phyloP scores from a whole-genome alignment of 2,113 vertebrate species.

The Hiodon alosoides region DNA sequence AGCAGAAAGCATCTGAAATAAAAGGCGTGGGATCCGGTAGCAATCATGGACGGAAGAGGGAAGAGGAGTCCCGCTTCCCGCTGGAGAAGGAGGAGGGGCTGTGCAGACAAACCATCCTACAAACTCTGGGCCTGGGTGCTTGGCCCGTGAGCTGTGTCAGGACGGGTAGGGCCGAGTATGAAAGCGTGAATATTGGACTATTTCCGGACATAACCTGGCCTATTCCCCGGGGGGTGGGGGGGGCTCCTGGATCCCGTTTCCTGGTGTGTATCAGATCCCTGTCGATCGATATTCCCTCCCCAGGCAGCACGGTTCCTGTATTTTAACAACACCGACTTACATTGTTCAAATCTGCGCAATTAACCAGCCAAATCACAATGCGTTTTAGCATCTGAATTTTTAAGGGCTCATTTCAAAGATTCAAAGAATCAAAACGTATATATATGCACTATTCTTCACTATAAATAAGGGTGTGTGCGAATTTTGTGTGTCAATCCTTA shows the following conservation, averaged over 20 bases:
- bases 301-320: neutral
- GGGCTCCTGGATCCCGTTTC: neutral
- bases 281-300: slow-evolving; percentile 9
- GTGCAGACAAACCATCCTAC: neutral
- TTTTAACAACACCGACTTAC: neutral
- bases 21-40: neutral
- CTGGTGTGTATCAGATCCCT: slow-evolving; percentile 6
- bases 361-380: neutral
- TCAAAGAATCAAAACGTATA: no score
- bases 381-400: neutral
- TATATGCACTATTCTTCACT: no score
- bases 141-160: neutral
- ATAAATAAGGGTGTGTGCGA: no score
- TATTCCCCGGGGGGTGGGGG: neutral
- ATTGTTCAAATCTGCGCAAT: neutral
- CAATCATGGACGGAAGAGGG: neutral
- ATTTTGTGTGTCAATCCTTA: neutral
- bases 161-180: neutral
- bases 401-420: neutral
- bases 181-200: slow-evolving; percentile 1
- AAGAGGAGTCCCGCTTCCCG: no score
- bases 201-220: neutral
- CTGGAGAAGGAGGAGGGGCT: neutral
- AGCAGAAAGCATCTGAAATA: neutral
- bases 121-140: neutral